Evolutionary conservation across 1,140 invertebrate genomes (phyloP), one percentile per base, ranked within the genome.

Genomic region (Zaprionus tsacasi): DNA sequence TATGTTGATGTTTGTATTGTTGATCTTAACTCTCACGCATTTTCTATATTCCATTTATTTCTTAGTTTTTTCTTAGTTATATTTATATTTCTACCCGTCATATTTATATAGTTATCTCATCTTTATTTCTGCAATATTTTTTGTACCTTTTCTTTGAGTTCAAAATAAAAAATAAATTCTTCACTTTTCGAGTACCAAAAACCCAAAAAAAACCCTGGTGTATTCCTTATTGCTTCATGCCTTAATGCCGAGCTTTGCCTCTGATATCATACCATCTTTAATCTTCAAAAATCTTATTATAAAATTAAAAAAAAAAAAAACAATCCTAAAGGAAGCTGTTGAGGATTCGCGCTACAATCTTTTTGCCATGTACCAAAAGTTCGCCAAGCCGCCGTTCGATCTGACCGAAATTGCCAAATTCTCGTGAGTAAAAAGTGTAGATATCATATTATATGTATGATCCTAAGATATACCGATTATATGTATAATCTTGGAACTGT

Each of bases 351-450:
- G 92, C 30, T 90, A 92, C 61, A 93, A 93, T 82, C 77, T 93
- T 6, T 92, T 93, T 65, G 83, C 91, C 61, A 92, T 92, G 82
- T 93, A 92, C 73, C 89, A 92, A 66, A 93, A 93, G 79, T 91
- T 92, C 35, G 88, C 91, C 54, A 91, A 91, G 76, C 90, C 90
- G 65, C 91, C 91, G 1, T 92, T 93, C 17, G 92, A 93, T 79
- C 67, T 93, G n/a, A 77, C 87, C 27, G 92, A 92, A 65, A 92
- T 92, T 3, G 82, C 91, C 15, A 92, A 92, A 30, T 92, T 92
- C 57, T 91, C 90, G 91, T 92, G 68, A 91, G 91, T 91, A 65
- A 59, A 33, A 43, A 48, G 17, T 21, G 45, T 50, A 50, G 25
- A 17, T 50, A 4, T 21, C 15, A 8, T 56, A 15, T 6, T n/a